Base-by-base conservation (phyloP, 2,797 vertebrate species). In the Epinephelus malabaricus region DNA sequence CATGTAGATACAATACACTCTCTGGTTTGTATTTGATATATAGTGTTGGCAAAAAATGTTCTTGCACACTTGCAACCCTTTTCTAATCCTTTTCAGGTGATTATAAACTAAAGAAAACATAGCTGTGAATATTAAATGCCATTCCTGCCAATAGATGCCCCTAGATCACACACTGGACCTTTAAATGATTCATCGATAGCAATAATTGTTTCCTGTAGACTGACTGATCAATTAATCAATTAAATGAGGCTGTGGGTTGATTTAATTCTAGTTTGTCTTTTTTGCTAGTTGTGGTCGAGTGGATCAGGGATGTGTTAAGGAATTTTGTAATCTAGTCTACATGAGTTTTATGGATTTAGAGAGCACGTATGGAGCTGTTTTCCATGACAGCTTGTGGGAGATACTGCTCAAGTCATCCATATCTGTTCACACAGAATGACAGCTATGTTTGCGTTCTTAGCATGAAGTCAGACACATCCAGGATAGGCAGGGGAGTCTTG, bases 391-490 rank as follows among this genome's bases (percentile, higher is more conserved):
- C 59, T 34, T 50, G 40, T 61, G 19, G n/a, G 53, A 72, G 72
- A 64, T 63, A 27, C 40, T 47, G 15, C 12, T 63, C 18, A 58
- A 45, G 25, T 50, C 50, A 12, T 49, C 21, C 17, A 43, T 54
- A 63, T 70, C 69, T 69, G 40, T 67, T 69, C 58, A 60, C 59
- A 34, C 30, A 10, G 15, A 69, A 18, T 82, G 51, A 58, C 60
- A 78, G 70, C 30, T 15, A 34, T 62, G 50, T 76, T 68, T 80
- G 53, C 63, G 61, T 86, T 71, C 69, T 53, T 34, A 67, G 47
- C 66, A 68, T 45, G 7, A 73, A 73, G 49, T 76, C 69, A 70
- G 25, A 73, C 53, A 58, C 71, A 17, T 68, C 64, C 43, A 46
- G 54, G 43, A 69, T 55, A 25, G 30, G 51, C 64, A 49, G 60